These are phyloP conservation scores for Xestia rhomboidea DNA, from an alignment of 2,888 invertebrate species.

Conservation along the genomic window DNA sequence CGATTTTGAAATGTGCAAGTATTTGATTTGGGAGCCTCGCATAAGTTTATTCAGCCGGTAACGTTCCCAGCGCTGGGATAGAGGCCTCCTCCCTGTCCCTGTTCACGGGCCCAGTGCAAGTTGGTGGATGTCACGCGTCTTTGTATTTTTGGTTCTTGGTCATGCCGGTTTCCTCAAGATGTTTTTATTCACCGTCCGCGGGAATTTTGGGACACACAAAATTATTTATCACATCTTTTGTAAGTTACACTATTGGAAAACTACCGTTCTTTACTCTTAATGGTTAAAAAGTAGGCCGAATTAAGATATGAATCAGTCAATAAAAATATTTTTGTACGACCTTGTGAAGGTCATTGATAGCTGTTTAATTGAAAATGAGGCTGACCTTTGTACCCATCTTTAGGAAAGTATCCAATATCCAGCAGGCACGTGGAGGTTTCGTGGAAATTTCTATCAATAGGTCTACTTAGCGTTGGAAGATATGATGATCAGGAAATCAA, in stretches of 20 bases:
- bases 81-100: background rate
- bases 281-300: background rate
- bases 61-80: background rate
- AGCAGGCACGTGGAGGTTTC: background rate
- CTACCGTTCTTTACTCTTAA: background rate
- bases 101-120: background rate
- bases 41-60: background rate
- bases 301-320: background rate
- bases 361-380: conserved; percentile 2
- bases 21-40: background rate
- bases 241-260: background rate
- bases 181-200: background rate
- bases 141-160: background rate
- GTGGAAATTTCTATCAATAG: background rate
- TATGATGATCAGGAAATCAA: background rate
- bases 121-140: background rate
- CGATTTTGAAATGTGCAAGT: conserved; percentile 38
- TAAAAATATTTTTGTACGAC: background rate
- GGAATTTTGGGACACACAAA: background rate
- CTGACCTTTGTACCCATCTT: background rate
- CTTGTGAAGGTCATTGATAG: conserved; percentile 24
- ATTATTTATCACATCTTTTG: background rate
- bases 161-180: background rate
- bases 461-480: background rate
- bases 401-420: background rate